These are phyloP conservation scores for Epizoanthus illoricatus DNA, from an alignment of 92 coral and sea anemone species.

Conservation along the genomic window DNA sequence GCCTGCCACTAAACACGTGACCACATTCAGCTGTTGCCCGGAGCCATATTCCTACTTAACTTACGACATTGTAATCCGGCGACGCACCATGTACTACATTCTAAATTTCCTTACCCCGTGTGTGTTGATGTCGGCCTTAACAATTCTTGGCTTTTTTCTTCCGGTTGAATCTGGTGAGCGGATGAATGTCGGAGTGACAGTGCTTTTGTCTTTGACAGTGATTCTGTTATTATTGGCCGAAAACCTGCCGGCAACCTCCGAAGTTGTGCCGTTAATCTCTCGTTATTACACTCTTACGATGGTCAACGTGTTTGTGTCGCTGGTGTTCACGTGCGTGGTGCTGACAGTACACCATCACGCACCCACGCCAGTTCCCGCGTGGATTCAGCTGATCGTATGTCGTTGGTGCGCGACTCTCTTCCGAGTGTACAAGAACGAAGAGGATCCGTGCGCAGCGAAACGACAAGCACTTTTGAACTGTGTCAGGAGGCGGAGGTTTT, in stretches of 20 bases:
- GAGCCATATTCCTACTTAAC: conserved; percentile 83
- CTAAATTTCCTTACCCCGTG: conserved; percentile 86
- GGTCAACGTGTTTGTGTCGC: conserved; percentile 84
- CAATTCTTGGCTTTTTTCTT: conserved; percentile 78
- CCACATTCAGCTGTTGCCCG: conserved; percentile 84
- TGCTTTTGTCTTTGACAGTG: conserved; percentile 77
- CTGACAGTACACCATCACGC: conserved; percentile 86
- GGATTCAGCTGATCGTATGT: conserved; percentile 78
- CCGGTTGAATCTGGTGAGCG: conserved; percentile 94
- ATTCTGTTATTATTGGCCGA: conserved; percentile 82
- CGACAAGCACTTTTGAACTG: conserved; percentile 9
- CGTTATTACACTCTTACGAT: conserved; percentile 89
- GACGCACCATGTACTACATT: conserved; percentile 88
- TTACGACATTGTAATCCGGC: conserved; percentile 70
- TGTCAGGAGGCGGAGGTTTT: conserved; percentile 51
- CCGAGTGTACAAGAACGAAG: conserved; percentile 53
- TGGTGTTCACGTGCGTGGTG: conserved; percentile 86
- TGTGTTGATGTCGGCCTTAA: conserved; percentile 82
- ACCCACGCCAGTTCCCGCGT: conserved; percentile 85
- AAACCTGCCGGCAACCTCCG: conserved; percentile 93
- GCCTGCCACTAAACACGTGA: conserved; percentile 74
- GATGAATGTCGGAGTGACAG: conserved; percentile 91
- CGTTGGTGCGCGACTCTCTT: conserved; percentile 74
- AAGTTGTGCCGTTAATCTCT: conserved; percentile 84
- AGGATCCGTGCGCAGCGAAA: conserved; percentile 27